A percentile compares a stretch with the other conserved stretches of the same genome.
phyloP scores from a whole-genome alignment of 2,797 vertebrate genomes.

The Syngnathus rostellatus region DNA sequence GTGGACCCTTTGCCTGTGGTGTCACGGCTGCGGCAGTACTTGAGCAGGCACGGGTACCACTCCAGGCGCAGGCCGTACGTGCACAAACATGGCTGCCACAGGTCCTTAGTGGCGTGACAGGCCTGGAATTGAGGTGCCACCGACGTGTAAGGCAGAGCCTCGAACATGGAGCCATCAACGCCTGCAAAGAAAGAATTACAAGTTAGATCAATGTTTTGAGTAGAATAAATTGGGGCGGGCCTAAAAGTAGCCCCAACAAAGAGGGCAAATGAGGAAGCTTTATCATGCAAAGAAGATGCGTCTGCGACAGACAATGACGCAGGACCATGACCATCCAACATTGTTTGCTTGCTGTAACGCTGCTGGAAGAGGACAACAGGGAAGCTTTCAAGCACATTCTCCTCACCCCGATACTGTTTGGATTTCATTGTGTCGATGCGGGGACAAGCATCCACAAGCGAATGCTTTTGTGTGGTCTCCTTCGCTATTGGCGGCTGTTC shows the following conservation, averaged over 20 bases:
- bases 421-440: conserved; percentile 26
- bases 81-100: conserved; percentile 84
- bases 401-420: conserved; percentile 31
- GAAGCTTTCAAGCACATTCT: conserved; percentile 44
- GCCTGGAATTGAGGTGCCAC: conserved; percentile 67
- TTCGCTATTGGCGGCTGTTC: neutral
- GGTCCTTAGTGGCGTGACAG: conserved; percentile 72
- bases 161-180: conserved; percentile 84
- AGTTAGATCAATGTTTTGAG: neutral
- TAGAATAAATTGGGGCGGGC: neutral
- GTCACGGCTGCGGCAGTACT: conserved; percentile 87
- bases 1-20: conserved; percentile 69
- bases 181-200: conserved; percentile 57
- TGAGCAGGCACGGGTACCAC: conserved; percentile 96
- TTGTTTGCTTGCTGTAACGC: conserved; percentile 46
- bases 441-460: neutral
- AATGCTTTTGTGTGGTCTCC: neutral
- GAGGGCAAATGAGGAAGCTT: conserved; percentile 37
- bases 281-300: conserved; percentile 61
- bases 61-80: conserved; percentile 83
- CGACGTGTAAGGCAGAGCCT: conserved; percentile 71
- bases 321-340: conserved; percentile 55
- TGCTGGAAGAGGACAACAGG: conserved; percentile 46
- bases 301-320: conserved; percentile 44
- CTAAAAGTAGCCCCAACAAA: conserved; percentile 7